phyloP scores from a whole-genome alignment of 2,888 invertebrate species.

The Leptopilina drosophilae region DNA sequence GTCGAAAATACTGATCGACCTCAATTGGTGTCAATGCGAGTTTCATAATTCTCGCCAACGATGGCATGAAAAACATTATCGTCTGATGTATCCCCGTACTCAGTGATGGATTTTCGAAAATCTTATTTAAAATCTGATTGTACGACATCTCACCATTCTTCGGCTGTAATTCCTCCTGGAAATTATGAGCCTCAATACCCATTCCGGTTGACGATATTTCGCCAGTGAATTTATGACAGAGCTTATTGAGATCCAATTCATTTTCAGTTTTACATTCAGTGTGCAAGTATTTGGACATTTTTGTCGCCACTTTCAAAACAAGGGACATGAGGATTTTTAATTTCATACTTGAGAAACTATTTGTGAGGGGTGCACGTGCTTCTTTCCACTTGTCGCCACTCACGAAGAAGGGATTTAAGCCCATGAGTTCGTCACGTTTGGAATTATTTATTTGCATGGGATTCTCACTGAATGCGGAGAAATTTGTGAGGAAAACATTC shows the following conservation, averaged over 20 bases:
- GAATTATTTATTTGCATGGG: neutral
- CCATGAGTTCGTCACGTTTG: neutral
- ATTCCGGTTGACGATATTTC: slow-evolving; percentile 15
- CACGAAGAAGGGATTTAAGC: slow-evolving; percentile 46
- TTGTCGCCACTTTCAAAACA: neutral
- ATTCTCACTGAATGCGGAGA: slow-evolving; percentile 64
- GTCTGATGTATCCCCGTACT: neutral
- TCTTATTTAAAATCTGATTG: neutral
- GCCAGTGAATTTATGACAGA: neutral
- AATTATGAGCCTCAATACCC: slow-evolving; percentile 10
- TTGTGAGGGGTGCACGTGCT: slow-evolving; percentile 2
- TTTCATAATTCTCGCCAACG: neutral
- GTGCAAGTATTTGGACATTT: slow-evolving; percentile 44
- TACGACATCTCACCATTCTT: neutral
- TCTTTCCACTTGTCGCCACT: slow-evolving; percentile 41
- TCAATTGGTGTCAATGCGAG: neutral
- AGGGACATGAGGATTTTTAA: slow-evolving; percentile 40
- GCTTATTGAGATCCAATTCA: neutral
- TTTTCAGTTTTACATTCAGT: neutral
- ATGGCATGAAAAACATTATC: neutral
- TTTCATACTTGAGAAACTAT: slow-evolving; percentile 46
- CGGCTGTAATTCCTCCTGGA: neutral
- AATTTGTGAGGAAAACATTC: slow-evolving; percentile 62
- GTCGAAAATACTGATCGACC: slow-evolving; percentile 67
- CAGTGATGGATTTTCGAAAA: neutral